Evolutionary conservation across 1,140 invertebrate species (phyloP), one percentile per base, ranked within the genome.

Genomic region (Triops cancriformis): DNA sequence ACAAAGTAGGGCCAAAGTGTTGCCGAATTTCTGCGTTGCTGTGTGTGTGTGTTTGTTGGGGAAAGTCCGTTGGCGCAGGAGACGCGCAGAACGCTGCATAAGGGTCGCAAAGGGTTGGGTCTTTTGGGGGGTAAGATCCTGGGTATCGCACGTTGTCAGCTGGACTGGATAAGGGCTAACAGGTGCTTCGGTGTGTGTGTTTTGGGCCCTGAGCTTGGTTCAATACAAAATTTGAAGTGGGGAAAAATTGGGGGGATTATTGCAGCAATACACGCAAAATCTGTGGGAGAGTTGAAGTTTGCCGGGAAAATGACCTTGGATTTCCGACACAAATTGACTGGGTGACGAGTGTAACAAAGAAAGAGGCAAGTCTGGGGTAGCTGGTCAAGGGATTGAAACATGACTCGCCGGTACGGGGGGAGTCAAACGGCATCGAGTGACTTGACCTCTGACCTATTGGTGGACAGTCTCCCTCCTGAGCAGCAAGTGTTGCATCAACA

Each of bases 41-140:
- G 31, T 37, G 31, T 37, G 7, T 37, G 2, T 37, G 31, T 37
- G 72, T 64, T 26, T 51, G 41, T 45, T 45, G 37, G 31, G 31
- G 31, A 37, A 37, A 37, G 10, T 9, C 51, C 0, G 23, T 18
- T 64, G 18, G 51, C 51, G 51, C 51, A 64, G 51, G n/a, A 64
- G 51, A 64, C 51, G 51, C 51, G 51, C 51, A 64, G 51, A 64
- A 64, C 51, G 51, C 51, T 64, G 51, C 51, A 64, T 37, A 64
- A 64, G 51, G 51, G 51, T 64, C 51, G 51, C 51, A 64, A 64
- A 64, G 51, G 51, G 51, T 64, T 64, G 51, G 51, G 51, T 14
- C 51, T 14, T n/a, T 37, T 37, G 31, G 31, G 31, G 31, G 51
- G 51, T 18, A 23, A 64, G 23, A 1, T 23, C 51, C 51, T 64